Evolutionary conservation across 2,113 vertebrate genomes (phyloP), one percentile per base, ranked within the genome.

Genomic region (Campylomormyrus tamandua): DNA sequence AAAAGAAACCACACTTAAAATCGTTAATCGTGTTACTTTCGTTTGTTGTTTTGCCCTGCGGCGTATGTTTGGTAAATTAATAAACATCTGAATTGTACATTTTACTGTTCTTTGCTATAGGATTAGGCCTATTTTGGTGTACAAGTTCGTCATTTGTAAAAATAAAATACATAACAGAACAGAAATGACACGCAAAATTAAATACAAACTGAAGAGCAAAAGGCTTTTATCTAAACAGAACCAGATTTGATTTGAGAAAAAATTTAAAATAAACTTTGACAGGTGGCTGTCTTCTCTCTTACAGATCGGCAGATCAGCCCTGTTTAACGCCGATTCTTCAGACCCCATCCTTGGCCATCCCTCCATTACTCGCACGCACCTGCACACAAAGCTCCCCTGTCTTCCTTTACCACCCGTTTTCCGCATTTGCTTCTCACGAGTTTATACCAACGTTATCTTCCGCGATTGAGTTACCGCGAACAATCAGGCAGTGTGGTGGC

Each of bases 361-460:
- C 74, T 42, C 35, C 74, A 80, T 42, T 42, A 84, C 46, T 48
- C 17, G 21, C 39, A 42, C 45, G 45, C 83, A 84, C 45, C 45
- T 48, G 83, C 45, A 84, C 39, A 84, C 83, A 84, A 84, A 48
- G 83, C 21, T 48, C 83, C 42, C 35, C 85, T 45, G 39, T 88
- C 52, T 66, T 56, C 17, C 56, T 62, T 62, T 62, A 46, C 87
- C 87, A 42, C 19, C 35, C 45, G 31, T 58, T 88, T 58, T 88
- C 52, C 87, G 50, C 50, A 88, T 42, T 45, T 45, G 87, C 58
- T 88, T 88, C 53, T 88, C 85, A 87, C 56, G 87, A 50, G 53
- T 66, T 88, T 62, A 62, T 45, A 58, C 56, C 87, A 31, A 58
- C 56, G 56, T 88, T 62, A 66, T 62, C 87, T 88, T 24, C 39